Percentiles rank a stretch among this genome's conserved stretches.
These are phyloP conservation scores for Strigamia maritima DNA, from an alignment of 2,888 invertebrate genomes.

Conservation along the genomic window DNA sequence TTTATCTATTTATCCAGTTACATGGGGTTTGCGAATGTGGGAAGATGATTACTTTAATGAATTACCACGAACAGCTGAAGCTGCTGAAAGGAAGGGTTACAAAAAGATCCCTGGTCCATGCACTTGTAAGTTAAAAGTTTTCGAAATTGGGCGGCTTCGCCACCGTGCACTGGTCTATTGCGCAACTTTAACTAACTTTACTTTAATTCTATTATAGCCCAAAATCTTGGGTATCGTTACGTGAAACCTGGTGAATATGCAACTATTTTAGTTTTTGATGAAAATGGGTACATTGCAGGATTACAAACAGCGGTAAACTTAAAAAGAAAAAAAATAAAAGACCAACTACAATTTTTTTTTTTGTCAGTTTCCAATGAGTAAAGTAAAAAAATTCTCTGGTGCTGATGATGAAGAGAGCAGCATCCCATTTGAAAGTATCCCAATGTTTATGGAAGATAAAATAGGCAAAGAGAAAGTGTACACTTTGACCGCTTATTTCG, in stretches of 20 bases:
- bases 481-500: conserved; percentile 46
- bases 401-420: conserved; percentile 6
- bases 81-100: conserved; percentile 27
- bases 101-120: conserved; percentile 37
- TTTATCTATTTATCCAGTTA: background rate
- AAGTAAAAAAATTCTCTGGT: conserved; percentile 24
- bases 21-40: conserved; percentile 38
- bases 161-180: no score
- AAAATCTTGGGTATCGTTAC: conserved; percentile 36
- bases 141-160: no score
- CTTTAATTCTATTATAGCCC: no score
- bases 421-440: conserved; percentile 31
- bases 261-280: conserved; percentile 49
- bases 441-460: conserved; percentile 42
- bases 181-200: no score
- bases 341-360: background rate
- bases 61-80: conserved; percentile 38
- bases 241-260: conserved; percentile 41
- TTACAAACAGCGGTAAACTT: conserved; percentile 49
- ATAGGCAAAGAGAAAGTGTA: conserved; percentile 44
- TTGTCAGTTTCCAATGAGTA: conserved; percentile 36
- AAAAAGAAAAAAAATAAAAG: background rate
- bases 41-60: conserved; percentile 39
- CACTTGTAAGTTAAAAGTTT: conserved; percentile 31
- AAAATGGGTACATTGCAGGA: conserved; percentile 51